These are phyloP conservation scores for Cyprinus carpio DNA, from an alignment of 2,113 vertebrate species.

Conservation along the genomic window DNA sequence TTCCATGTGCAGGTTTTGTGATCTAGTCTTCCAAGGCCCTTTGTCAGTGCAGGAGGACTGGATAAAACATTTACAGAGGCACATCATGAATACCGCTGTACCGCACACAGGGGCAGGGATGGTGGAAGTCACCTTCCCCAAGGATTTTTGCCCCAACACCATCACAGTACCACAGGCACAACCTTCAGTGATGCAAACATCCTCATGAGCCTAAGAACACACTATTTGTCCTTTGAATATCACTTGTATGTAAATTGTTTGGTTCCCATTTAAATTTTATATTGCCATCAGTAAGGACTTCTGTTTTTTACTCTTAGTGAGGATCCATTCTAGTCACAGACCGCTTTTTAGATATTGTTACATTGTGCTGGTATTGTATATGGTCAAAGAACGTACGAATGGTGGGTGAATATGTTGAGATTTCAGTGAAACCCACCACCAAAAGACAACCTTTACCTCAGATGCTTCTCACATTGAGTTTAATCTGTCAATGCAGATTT, in stretches of 20 bases:
- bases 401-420: constrained; percentile 31
- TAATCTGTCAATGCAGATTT: constrained; percentile 57
- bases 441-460: constrained; percentile 83
- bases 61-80: constrained; percentile 99
- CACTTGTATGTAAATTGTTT: constrained; percentile 42
- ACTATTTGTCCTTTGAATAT: constrained; percentile 24
- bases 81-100: constrained; percentile 97
- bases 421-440: constrained; percentile 70
- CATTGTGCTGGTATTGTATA: constrained; percentile 68
- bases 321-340: constrained; percentile 60
- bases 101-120: constrained; percentile 95
- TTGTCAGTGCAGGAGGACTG: constrained; percentile 99
- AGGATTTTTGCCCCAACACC: constrained; percentile 81
- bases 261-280: constrained; percentile 53
- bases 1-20: constrained; percentile 88
- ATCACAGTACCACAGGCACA: constrained; percentile 87
- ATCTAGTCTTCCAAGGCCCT: constrained; percentile 98
- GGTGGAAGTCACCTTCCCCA: constrained; percentile 90
- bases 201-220: constrained; percentile 83
- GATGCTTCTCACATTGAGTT: constrained; percentile 67
- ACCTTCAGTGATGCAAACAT: constrained; percentile 82
- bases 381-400: constrained; percentile 11
- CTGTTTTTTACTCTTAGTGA: constrained; percentile 14
- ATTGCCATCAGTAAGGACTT: constrained; percentile 53
- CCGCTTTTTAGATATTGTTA: constrained; percentile 61